Conservation (phyloP, 1,140 invertebrate species). For the Archivesica marissinica region DNA sequence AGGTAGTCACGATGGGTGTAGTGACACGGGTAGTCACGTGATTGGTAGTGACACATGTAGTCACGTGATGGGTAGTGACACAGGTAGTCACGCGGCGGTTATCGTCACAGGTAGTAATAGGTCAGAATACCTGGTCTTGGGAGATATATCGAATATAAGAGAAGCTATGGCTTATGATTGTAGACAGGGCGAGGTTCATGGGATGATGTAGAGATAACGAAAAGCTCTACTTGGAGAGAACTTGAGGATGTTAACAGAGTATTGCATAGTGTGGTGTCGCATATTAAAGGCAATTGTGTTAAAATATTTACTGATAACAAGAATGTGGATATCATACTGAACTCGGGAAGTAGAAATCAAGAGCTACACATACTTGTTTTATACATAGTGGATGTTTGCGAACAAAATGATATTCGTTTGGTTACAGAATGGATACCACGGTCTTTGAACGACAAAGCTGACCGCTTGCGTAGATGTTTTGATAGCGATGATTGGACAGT, state of each 20-base stretch:
- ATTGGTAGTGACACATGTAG: too few relatives aligned
- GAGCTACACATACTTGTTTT: constrained; percentile 20
- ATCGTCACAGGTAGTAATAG: neutral
- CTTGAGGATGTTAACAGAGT: constrained; percentile 47
- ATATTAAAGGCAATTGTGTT: neutral
- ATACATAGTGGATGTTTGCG: constrained; percentile 11
- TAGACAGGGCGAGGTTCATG: neutral
- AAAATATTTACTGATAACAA: too few relatives aligned
- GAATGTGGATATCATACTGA: too few relatives aligned
- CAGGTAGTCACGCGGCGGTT: neutral
- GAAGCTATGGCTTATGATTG: constrained; percentile 30
- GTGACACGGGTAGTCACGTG: neutral
- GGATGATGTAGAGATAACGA: constrained; percentile 52
- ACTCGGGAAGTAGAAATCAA: neutral
- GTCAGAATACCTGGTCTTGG: neutral
- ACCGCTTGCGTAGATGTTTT: constrained; percentile 33
- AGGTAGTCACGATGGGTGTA: neutral
- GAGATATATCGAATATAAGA: constrained; percentile 40
- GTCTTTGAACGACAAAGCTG: constrained; percentile 7
- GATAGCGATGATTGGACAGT: constrained; percentile 61
- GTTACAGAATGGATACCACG: constrained; percentile 9
- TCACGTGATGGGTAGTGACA: neutral
- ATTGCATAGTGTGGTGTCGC: neutral
- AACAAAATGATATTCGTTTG: constrained; percentile 12
- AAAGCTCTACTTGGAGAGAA: constrained; percentile 17